Evolutionary conservation across 2,888 invertebrate species (phyloP).

Genomic region (Idaea straminata): DNA sequence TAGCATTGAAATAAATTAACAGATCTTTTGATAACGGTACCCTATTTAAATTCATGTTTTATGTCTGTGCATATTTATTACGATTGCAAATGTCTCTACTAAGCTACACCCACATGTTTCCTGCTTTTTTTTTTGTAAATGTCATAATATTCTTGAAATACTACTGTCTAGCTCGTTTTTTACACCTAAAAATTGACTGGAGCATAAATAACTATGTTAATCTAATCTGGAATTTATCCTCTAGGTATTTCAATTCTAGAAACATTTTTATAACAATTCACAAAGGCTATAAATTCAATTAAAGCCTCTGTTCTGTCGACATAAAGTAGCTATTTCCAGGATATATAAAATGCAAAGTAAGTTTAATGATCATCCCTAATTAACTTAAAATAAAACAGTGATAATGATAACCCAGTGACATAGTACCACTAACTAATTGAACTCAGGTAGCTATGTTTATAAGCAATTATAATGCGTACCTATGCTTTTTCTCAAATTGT

Average conservation of each 20-base stretch:
- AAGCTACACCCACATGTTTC: conserved; percentile 44
- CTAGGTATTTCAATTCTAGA: background rate
- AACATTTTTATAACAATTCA: background rate
- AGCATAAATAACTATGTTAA: conserved; percentile 1
- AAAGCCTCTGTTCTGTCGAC: background rate
- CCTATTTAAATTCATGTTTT: conserved; percentile 19
- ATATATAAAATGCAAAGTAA: background rate
- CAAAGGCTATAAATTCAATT: background rate
- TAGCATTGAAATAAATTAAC: background rate
- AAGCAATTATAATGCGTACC: conserved; percentile 14
- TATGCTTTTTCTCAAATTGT: conserved; percentile 13
- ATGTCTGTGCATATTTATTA: conserved; percentile 6
- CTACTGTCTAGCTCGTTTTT: conserved; percentile 9
- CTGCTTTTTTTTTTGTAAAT: conserved; percentile 25
- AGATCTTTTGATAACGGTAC: conserved; percentile 17
- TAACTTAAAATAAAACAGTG: background rate
- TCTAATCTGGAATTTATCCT: background rate
- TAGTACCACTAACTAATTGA: background rate
- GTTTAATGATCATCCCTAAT: background rate
- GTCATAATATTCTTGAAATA: conserved; percentile 22
- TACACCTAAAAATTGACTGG: background rate
- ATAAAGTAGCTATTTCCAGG: background rate
- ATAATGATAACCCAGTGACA: background rate
- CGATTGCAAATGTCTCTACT: conserved; percentile 4
- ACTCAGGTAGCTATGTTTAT: conserved; percentile 14